A percentile compares a stretch with the other conserved stretches of the same genome.
Evolutionary conservation across 2,797 vertebrate species (phyloP).

Genomic region (Myoxocephalus aenaeus): DNA sequence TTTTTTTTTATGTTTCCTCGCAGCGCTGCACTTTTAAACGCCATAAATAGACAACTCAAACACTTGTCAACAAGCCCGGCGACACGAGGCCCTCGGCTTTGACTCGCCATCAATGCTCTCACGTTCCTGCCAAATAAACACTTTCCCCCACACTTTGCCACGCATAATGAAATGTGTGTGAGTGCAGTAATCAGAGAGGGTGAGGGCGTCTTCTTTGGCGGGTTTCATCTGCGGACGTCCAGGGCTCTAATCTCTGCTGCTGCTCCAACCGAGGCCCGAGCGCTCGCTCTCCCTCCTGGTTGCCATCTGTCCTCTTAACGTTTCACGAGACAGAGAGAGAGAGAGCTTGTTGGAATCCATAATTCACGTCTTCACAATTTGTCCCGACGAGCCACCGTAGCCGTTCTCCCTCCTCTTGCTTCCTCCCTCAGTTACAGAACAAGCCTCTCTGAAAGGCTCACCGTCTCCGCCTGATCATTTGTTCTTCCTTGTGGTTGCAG

Average conservation of each 20-base stretch:
- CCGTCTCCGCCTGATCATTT: constrained; percentile 56
- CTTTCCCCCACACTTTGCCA: constrained; percentile 43
- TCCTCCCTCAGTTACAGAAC: constrained; percentile 71
- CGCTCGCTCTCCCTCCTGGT: constrained; percentile 7
- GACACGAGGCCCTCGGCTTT: constrained; percentile 25
- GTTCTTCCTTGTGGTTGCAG: constrained; percentile 67
- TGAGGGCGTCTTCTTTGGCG: not conserved
- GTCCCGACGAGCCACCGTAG: constrained; percentile 61
- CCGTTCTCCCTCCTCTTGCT: constrained; percentile 54
- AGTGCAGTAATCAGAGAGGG: constrained; percentile 45
- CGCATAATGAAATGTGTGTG: constrained; percentile 46
- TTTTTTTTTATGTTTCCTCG: not conserved
- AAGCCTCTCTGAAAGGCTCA: constrained; percentile 48
- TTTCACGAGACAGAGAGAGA: constrained; percentile 63
- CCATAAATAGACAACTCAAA: constrained; percentile 54
- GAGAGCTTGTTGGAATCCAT: constrained; percentile 53
- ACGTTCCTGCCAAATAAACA: constrained; percentile 60
- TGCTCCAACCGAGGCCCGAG: constrained; percentile 13
- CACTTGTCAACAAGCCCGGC: constrained; percentile 38
- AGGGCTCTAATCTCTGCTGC: constrained; percentile 17
- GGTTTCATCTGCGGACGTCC: constrained; percentile 19
- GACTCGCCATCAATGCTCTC: constrained; percentile 44
- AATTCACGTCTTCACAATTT: constrained; percentile 67
- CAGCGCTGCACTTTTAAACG: constrained; percentile 20
- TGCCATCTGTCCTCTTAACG: constrained; percentile 75